Conservation (phyloP, 2,113 vertebrate genomes). For the Salvelinus fontinalis region DNA sequence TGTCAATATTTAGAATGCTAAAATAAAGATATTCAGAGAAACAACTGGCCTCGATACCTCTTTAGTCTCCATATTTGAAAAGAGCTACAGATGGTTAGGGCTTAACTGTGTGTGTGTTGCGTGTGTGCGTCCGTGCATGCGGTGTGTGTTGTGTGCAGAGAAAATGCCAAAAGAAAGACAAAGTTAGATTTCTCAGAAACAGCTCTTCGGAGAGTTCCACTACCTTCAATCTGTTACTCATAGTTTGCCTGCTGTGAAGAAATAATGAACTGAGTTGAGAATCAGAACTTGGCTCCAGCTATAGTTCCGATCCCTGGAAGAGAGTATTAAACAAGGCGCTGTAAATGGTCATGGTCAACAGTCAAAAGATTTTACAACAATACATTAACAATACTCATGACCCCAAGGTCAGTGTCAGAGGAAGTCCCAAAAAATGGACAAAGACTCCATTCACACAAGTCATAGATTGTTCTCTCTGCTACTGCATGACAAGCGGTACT, state of each 20-base stretch:
- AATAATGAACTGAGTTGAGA: background rate
- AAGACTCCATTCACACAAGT: too few relatives aligned
- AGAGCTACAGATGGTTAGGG: background rate
- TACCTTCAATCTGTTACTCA: background rate
- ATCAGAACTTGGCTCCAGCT: background rate
- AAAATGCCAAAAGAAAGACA: background rate
- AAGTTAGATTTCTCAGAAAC: background rate
- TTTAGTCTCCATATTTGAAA: background rate
- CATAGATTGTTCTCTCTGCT: too few relatives aligned
- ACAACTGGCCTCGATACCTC: background rate
- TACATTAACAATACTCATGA: too few relatives aligned
- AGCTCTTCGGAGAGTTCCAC: background rate
- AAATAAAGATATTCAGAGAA: constrained; percentile 4
- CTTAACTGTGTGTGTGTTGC: background rate
- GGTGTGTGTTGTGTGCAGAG: background rate
- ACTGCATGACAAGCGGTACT: too few relatives aligned
- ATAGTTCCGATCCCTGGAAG: background rate
- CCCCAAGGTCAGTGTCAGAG: too few relatives aligned
- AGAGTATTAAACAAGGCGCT: too few relatives aligned
- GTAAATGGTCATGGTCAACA: too few relatives aligned
- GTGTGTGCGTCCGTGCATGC: background rate
- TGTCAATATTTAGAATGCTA: background rate
- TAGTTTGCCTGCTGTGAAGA: background rate
- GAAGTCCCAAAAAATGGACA: too few relatives aligned
- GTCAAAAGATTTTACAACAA: too few relatives aligned